Conservation (phyloP, 2,113 vertebrate species). For the Maccullochella peelii region DNA sequence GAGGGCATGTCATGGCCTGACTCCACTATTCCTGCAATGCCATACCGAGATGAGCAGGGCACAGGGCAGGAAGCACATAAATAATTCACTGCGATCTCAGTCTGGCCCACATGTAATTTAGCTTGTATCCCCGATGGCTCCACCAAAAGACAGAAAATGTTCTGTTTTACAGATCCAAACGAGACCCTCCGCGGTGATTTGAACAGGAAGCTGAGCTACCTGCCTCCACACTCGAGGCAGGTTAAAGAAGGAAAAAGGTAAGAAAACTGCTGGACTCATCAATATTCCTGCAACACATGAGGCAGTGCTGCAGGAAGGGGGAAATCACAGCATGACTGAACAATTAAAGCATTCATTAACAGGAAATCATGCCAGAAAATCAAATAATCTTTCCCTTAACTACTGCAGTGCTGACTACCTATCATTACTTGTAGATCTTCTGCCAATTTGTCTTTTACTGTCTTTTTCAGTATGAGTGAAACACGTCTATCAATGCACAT, state of each 20-base stretch:
- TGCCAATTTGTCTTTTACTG: neutral
- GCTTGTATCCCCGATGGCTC: constrained; percentile 59
- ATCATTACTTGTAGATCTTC: neutral
- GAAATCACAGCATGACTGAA: constrained; percentile 19
- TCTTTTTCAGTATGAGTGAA: neutral
- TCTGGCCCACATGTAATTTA: constrained; percentile 67
- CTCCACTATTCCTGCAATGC: constrained; percentile 31
- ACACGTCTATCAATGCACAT: neutral
- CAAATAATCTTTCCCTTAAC: constrained; percentile 23
- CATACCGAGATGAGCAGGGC: constrained; percentile 35
- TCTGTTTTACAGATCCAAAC: constrained; percentile 38
- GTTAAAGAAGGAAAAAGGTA: constrained; percentile 32
- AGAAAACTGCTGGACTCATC: constrained; percentile 28
- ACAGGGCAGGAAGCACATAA: constrained; percentile 57
- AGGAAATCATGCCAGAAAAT: constrained; percentile 29
- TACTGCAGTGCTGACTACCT: neutral
- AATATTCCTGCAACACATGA: constrained; percentile 27
- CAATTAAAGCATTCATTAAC: constrained; percentile 43
- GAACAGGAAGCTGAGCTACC: constrained; percentile 31
- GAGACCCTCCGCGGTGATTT: neutral
- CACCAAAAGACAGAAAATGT: constrained; percentile 44
- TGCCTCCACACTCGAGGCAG: neutral
- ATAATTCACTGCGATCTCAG: constrained; percentile 72
- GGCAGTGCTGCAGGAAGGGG: constrained; percentile 7
- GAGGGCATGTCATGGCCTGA: constrained; percentile 53